These are phyloP conservation scores for Leptinotarsa undecemlineata DNA, from an alignment of 1,140 invertebrate species.

Conservation along the genomic window DNA sequence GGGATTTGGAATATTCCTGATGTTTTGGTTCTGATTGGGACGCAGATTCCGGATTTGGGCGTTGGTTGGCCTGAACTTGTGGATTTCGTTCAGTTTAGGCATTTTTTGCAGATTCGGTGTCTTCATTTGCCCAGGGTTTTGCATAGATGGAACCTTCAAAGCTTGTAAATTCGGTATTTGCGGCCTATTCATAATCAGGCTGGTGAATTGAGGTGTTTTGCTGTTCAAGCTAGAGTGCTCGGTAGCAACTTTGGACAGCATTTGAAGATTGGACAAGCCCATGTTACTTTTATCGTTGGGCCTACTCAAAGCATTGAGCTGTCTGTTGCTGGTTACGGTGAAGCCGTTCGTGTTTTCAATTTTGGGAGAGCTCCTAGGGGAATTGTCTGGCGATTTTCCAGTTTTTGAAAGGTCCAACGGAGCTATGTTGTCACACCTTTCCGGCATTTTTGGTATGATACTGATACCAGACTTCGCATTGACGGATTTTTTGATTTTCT, in stretches of 20 bases:
- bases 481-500: slow-evolving; percentile 49
- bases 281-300: slow-evolving; percentile 37
- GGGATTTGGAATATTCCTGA: slow-evolving; percentile 54
- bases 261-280: slow-evolving; percentile 50
- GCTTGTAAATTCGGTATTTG: slow-evolving; percentile 49
- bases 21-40: slow-evolving; percentile 51
- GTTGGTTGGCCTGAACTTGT: slow-evolving; percentile 46
- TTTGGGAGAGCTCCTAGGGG: slow-evolving; percentile 35
- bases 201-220: slow-evolving; percentile 23
- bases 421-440: slow-evolving; percentile 45
- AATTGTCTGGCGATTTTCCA: slow-evolving; percentile 36
- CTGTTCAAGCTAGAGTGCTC: slow-evolving; percentile 48
- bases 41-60: slow-evolving; percentile 47
- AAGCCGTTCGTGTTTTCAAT: slow-evolving; percentile 37
- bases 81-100: slow-evolving; percentile 52
- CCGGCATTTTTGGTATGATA: slow-evolving; percentile 48
- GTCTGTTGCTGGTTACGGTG: slow-evolving; percentile 30
- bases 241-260: slow-evolving; percentile 53
- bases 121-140: slow-evolving; percentile 22
- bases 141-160: slow-evolving; percentile 38
- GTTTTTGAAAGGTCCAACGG: slow-evolving; percentile 51
- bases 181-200: slow-evolving; percentile 27
- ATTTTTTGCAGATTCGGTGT: slow-evolving; percentile 43
- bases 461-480: slow-evolving; percentile 51
- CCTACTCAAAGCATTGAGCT: slow-evolving; percentile 33